Percentiles rank a stretch among this genome's conserved stretches.
Conservation (phyloP, 2,888 invertebrate genomes). For the Copidosoma aretas region DNA sequence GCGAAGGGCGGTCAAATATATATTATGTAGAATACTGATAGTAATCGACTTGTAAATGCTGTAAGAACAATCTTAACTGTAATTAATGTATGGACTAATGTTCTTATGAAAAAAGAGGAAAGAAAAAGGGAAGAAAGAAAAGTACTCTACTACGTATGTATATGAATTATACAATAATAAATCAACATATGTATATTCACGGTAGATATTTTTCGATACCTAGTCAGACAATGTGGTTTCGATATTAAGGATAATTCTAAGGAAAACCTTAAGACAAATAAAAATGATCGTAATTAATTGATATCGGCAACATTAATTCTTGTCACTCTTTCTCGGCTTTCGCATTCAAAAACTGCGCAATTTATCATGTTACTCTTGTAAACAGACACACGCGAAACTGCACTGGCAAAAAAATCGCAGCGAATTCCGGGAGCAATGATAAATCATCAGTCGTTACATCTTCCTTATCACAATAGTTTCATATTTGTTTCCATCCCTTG, state of each 20-base stretch:
- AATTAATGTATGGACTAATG: constrained; percentile 38
- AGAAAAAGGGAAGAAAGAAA: neutral
- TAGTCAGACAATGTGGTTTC: constrained; percentile 26
- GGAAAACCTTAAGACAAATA: constrained; percentile 20
- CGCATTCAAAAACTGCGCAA: neutral
- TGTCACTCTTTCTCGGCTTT: neutral
- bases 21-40: neutral
- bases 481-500: too few relatives aligned
- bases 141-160: neutral
- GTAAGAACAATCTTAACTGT: constrained; percentile 40
- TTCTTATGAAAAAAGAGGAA: constrained; percentile 22
- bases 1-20: neutral
- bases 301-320: too few relatives aligned
- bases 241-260: constrained; percentile 23
- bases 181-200: constrained; percentile 27
- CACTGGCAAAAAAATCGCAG: constrained; percentile 9
- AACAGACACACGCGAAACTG: neutral
- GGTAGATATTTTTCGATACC: constrained; percentile 39
- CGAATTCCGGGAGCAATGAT: constrained; percentile 5
- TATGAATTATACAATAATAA: constrained; percentile 25
- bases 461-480: too few relatives aligned
- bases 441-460: constrained; percentile 26
- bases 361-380: neutral
- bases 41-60: constrained; percentile 36
- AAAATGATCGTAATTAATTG: neutral